These are phyloP conservation scores for Spongilla lacustris DNA, from an alignment of 37 sponge, comb jelly and placozoan species.

Conservation along the genomic window DNA sequence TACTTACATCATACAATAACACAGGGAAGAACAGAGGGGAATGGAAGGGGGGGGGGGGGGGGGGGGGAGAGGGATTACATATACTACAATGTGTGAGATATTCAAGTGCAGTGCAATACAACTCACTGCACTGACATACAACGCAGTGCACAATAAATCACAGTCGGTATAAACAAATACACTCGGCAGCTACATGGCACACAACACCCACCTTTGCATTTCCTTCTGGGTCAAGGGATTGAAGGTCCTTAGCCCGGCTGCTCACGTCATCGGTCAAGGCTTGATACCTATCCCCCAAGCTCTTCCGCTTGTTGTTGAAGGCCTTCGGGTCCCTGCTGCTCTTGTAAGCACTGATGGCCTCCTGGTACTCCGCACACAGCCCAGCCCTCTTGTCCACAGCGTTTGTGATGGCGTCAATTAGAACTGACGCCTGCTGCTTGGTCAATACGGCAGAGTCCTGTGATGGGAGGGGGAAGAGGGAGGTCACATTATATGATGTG, in stretches of 20 bases:
- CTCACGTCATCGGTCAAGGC: slow-evolving; percentile 11
- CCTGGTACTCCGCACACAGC: slow-evolving; percentile 22
- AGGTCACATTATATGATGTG: no score
- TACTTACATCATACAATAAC: no score
- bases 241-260: slow-evolving; percentile 31
- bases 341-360: slow-evolving; percentile 53
- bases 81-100: no score
- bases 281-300: slow-evolving; percentile 46
- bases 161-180: not conserved
- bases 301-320: slow-evolving; percentile 45
- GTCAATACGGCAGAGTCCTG: slow-evolving; percentile 56
- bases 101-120: no score
- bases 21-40: not conserved
- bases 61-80: no score
- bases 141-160: no score
- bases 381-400: slow-evolving; percentile 28
- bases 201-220: slow-evolving; percentile 30
- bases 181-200: not conserved
- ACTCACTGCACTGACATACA: no score
- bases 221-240: slow-evolving; percentile 29
- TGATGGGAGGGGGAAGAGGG: no score
- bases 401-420: slow-evolving; percentile 41
- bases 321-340: slow-evolving; percentile 54
- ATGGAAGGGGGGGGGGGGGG: not conserved
- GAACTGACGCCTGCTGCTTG: slow-evolving; percentile 57